Evolutionary conservation across 1,140 invertebrate species (phyloP).

Genomic region (Magallana gigas): DNA sequence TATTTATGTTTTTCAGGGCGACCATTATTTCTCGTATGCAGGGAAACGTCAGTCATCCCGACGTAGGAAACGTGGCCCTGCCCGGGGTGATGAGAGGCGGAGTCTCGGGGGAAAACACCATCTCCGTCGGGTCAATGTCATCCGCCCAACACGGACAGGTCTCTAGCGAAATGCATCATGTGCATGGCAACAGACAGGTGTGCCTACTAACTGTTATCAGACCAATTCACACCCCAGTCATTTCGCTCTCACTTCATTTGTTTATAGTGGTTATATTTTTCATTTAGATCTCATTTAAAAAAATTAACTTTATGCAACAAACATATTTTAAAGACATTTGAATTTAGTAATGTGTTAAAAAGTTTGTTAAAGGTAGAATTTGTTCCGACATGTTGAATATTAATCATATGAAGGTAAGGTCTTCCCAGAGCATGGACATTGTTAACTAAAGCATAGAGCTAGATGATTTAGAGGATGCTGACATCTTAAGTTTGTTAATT

Average conservation of each 20-base stretch:
- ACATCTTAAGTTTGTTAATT: no score
- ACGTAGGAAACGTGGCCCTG: slow-evolving; percentile 92
- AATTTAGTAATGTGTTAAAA: no score
- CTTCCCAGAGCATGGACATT: no score
- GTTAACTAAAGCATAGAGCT: no score
- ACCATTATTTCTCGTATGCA: slow-evolving; percentile 86
- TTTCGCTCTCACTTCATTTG: background rate
- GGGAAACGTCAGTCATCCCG: slow-evolving; percentile 75
- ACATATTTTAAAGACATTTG: no score
- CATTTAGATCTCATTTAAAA: no score
- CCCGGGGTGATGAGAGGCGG: slow-evolving; percentile 95
- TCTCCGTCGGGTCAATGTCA: slow-evolving; percentile 91
- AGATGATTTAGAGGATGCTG: no score
- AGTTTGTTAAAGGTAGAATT: no score
- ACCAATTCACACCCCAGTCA: slow-evolving; percentile 22
- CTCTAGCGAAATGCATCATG: slow-evolving; percentile 92
- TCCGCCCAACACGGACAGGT: slow-evolving; percentile 93
- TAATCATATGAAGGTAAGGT: no score
- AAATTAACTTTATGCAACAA: no score
- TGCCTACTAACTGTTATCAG: slow-evolving; percentile 43
- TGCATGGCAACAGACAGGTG: slow-evolving; percentile 92
- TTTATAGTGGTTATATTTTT: background rate
- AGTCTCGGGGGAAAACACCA: slow-evolving; percentile 87
- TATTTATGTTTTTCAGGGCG: slow-evolving; percentile 83
- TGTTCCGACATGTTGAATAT: no score